Base-by-base conservation (phyloP, 2,113 vertebrate genomes). In the Furnarius figulus region DNA sequence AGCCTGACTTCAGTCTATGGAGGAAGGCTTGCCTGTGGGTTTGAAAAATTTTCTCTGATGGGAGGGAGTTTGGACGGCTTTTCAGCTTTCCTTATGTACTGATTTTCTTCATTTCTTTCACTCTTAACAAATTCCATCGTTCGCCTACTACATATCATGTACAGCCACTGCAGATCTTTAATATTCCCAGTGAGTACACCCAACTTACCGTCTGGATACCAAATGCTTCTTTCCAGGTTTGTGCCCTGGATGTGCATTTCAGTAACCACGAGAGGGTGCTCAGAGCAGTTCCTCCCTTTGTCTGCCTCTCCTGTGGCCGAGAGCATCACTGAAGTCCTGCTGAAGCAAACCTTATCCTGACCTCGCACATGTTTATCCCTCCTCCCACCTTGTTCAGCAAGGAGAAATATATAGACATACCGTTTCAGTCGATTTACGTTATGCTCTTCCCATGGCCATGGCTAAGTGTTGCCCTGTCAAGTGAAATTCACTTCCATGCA, bases 221-320 rank as follows among this genome's bases (percentile, higher is more conserved):
- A 80, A 92, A 83, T 75, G 90, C 77, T 86, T 39, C 68, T 77
- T 92, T 95, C 78, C 79, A 68, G 89, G 33, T 94, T 89, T 61
- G 52, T 95, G 68, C 83, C 78, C 0, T 5, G 67, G 78, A 87
- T 1, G 3, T 90, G 58, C 7, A 0, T 92, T 77, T 92, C 91
- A 52, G 84, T 95, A 94, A 44, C 94, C 94, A 95, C 93, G 83
- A 94, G 94, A 96, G 94, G 96, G 92, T 93, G 96, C 93, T 95
- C 88, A 33, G 87, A 78, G 77, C 33, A 0, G 70, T 53, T 53
- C 55, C 77, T 93, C 71, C 82, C 92, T 96, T 96, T 96, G 91
- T 93, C 90, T 96, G 85, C 80, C 78, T 87, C 85, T 91, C 61
- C 61, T 55, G 58, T 13, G 31, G 72, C 87, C 7, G 1, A 65